Percentiles rank a stretch among this genome's conserved stretches.
Conservation (phyloP, 2,888 invertebrate species). For the Sarcophaga caerulescens region DNA sequence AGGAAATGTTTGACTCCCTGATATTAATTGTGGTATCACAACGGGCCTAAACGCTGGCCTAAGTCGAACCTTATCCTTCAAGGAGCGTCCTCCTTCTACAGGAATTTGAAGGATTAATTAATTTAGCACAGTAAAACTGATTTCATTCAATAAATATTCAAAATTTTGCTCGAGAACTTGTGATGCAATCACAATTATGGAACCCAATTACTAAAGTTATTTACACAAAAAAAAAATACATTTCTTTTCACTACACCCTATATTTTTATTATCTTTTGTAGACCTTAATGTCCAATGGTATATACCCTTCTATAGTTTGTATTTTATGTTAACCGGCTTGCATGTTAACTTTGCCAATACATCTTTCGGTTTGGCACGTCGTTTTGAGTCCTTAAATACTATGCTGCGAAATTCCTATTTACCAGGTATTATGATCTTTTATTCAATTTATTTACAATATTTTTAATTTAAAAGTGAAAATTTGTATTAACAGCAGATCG, state of each 20-base stretch:
- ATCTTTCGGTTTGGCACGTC: slow-evolving; percentile 77
- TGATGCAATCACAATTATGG: too few species aligned
- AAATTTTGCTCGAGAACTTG: too few species aligned
- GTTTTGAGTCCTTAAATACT: slow-evolving; percentile 77
- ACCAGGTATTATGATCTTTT: slow-evolving; percentile 69
- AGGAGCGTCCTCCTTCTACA: too few species aligned
- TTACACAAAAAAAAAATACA: too few species aligned
- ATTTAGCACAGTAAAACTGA: too few species aligned
- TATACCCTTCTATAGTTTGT: slow-evolving; percentile 80
- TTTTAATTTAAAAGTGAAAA: background rate
- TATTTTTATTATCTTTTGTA: slow-evolving; percentile 54
- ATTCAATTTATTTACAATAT: slow-evolving; percentile 5
- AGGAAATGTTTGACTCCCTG: too few species aligned
- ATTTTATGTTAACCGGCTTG: slow-evolving; percentile 78
- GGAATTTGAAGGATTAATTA: too few species aligned
- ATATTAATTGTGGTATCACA: too few species aligned
- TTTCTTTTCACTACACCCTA: background rate
- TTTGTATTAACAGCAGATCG: slow-evolving; percentile 19
- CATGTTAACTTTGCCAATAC: slow-evolving; percentile 80
- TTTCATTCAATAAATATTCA: too few species aligned
- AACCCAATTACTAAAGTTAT: background rate
- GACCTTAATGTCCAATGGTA: slow-evolving; percentile 80
- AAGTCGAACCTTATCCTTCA: too few species aligned
- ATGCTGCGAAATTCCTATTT: slow-evolving; percentile 76
- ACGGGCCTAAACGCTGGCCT: too few species aligned